A percentile compares a stretch with the other conserved stretches of the same genome.
These are phyloP conservation scores for Phalacrocorax brasilianus DNA, from an alignment of 2,113 vertebrate genomes.

Conservation along the genomic window DNA sequence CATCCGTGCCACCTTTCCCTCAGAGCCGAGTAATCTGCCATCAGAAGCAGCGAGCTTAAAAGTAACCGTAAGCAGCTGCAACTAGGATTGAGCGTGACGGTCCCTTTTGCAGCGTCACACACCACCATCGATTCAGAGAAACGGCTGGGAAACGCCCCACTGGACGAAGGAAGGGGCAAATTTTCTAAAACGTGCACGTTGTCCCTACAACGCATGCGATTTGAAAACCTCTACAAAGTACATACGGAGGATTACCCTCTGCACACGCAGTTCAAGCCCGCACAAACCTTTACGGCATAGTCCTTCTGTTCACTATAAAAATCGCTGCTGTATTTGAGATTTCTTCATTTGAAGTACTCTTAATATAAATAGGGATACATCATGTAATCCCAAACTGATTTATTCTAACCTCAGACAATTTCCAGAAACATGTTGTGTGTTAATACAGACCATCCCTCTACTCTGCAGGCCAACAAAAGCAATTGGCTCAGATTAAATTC, in stretches of 20 bases:
- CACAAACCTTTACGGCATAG: not conserved
- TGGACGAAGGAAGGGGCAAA: not conserved
- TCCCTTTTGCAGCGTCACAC: not conserved
- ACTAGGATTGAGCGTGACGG: rapidly evolving
- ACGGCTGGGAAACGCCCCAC: not conserved
- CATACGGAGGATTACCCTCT: not conserved
- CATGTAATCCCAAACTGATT: slow-evolving; percentile 18
- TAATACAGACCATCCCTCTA: not conserved
- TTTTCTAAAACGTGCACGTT: not conserved
- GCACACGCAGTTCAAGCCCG: not conserved
- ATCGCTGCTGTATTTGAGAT: not conserved
- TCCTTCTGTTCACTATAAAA: not conserved
- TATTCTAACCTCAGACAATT: slow-evolving; percentile 9
- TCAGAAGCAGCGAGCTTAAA: rapidly evolving
- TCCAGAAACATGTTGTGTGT: slow-evolving; percentile 19
- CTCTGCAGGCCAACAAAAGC: slow-evolving; percentile 26
- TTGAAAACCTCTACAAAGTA: not conserved
- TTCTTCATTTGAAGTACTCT: not conserved
- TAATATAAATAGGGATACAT: not conserved
- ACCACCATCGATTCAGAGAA: rapidly evolving
- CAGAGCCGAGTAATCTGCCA: not conserved
- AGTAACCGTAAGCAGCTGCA: not conserved
- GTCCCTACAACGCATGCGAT: not conserved
- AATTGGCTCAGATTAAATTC: slow-evolving; percentile 8
- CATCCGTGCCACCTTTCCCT: not conserved